These are phyloP conservation scores for Catharus fuscescens DNA, from an alignment of 2,113 vertebrate genomes.

Conservation along the genomic window DNA sequence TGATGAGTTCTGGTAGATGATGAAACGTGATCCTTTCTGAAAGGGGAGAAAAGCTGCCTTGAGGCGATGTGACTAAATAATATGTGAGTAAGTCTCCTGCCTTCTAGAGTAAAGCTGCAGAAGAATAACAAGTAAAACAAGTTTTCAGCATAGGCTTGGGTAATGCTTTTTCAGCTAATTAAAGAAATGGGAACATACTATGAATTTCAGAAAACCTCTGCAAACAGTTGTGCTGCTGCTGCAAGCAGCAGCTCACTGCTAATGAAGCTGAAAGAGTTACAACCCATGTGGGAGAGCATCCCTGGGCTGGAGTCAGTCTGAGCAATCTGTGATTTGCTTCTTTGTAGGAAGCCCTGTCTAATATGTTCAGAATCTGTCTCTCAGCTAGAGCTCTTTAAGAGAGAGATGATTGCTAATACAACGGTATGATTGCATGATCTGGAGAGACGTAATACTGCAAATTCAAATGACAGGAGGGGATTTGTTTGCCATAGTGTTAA, in stretches of 20 bases:
- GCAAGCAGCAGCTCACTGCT: background rate
- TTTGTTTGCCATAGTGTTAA: background rate
- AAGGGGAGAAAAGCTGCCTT: background rate
- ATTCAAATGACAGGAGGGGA: background rate
- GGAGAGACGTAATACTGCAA: fast-evolving
- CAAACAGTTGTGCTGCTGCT: background rate
- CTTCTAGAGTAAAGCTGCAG: background rate
- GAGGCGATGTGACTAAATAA: background rate
- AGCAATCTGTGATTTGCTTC: background rate
- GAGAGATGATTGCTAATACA: background rate
- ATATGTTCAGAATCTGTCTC: background rate
- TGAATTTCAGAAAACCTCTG: background rate
- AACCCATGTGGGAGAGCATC: background rate
- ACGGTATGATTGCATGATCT: fast-evolving
- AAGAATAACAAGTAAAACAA: background rate
- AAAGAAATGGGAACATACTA: background rate
- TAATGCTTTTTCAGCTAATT: background rate
- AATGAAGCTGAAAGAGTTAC: background rate
- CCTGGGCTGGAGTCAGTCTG: background rate
- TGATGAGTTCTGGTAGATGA: background rate
- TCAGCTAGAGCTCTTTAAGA: background rate
- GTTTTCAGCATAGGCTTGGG: background rate
- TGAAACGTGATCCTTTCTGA: background rate
- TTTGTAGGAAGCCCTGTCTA: background rate
- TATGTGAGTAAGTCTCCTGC: background rate